These are phyloP conservation scores for Balearica regulorum DNA, from an alignment of 2,797 vertebrate species.

Conservation along the genomic window DNA sequence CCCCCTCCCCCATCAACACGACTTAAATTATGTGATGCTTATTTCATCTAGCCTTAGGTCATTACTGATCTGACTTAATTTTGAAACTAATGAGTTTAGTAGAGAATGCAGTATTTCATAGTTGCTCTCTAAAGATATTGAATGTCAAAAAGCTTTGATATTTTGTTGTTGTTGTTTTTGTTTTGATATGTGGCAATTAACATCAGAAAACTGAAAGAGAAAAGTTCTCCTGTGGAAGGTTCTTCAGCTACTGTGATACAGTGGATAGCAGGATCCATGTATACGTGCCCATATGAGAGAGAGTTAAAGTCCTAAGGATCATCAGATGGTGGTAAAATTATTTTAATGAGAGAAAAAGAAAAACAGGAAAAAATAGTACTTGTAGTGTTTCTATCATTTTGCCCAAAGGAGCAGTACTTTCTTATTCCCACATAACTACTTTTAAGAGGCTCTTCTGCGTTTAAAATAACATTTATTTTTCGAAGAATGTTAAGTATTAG, in stretches of 20 bases:
- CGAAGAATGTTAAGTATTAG: slow-evolving; percentile 20
- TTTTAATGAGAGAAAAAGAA: background rate
- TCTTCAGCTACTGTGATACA: background rate
- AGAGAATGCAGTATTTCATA: background rate
- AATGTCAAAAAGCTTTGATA: background rate
- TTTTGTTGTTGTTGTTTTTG: background rate
- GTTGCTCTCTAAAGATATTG: background rate
- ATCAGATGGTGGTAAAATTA: background rate
- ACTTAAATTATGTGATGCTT: background rate
- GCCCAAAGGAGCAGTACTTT: background rate
- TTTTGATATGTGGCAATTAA: background rate
- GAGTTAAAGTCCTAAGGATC: background rate
- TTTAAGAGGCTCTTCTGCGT: slow-evolving; percentile 20
- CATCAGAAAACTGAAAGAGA: background rate
- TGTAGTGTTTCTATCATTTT: background rate
- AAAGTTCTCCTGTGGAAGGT: background rate
- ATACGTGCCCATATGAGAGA: background rate
- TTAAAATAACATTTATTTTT: slow-evolving; percentile 43
- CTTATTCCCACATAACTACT: background rate
- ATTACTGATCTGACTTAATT: background rate
- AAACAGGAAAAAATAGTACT: background rate
- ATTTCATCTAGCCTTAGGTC: background rate
- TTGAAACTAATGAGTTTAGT: background rate
- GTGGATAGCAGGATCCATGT: background rate
- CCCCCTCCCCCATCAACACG: too few species aligned